A percentile compares a stretch with the other conserved stretches of the same genome.
Evolutionary conservation across 2,113 vertebrate genomes (phyloP).

Genomic region (Regulus satrapa): DNA sequence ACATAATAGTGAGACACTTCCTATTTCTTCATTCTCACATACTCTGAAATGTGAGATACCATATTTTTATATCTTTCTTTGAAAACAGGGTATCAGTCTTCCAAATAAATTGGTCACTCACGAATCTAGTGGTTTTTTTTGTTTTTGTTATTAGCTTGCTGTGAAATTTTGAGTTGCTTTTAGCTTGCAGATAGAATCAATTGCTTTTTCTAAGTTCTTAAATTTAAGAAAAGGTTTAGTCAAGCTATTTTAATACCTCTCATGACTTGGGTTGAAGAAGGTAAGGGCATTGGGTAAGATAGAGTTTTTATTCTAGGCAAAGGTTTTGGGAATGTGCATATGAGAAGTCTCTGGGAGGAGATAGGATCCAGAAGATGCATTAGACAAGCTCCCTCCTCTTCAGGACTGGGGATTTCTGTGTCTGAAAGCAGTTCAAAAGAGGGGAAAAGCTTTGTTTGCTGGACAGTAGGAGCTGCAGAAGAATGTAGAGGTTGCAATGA

Average conservation of each 20-base stretch:
- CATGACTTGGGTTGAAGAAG: not conserved
- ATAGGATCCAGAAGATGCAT: accelerated
- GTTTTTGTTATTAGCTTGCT: not conserved
- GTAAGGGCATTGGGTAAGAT: not conserved
- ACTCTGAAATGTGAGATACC: not conserved
- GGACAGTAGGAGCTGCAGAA: not conserved
- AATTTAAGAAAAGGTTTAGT: not conserved
- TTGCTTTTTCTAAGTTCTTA: not conserved
- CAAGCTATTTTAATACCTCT: not conserved
- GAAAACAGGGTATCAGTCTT: not conserved
- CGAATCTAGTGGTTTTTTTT: not conserved
- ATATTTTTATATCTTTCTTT: not conserved
- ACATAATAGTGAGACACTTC: not conserved
- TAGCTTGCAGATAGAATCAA: not conserved
- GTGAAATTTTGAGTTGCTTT: not conserved
- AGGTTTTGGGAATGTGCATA: not conserved
- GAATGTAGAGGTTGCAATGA: not conserved
- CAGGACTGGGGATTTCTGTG: not conserved
- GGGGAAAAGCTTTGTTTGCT: not conserved
- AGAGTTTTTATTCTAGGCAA: not conserved
- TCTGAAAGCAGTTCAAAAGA: not conserved
- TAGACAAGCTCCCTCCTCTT: not conserved
- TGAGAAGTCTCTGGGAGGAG: not conserved
- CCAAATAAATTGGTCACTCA: not conserved
- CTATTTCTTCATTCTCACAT: not conserved